phyloP scores from a whole-genome alignment of 2,888 invertebrate species.

The Cheilosia vulpina region DNA sequence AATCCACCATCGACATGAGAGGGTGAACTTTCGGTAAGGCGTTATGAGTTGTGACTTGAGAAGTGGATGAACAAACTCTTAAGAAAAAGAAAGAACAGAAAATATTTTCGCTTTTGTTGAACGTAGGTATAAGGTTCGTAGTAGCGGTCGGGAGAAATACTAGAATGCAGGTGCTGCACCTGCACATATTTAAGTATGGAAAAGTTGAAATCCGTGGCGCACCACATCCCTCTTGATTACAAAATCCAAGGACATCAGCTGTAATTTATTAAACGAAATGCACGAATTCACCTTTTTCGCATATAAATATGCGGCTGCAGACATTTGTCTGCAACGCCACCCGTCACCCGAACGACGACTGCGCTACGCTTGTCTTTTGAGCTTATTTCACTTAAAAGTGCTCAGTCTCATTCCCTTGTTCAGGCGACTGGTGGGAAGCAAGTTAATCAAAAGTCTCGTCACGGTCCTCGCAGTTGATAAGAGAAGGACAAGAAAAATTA shows the following conservation, averaged over 20 bases:
- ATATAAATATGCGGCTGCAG: slow-evolving; percentile 41
- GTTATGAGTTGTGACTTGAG: slow-evolving; percentile 1
- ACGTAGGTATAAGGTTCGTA: not conserved
- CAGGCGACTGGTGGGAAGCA: not conserved
- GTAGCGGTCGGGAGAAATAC: not conserved
- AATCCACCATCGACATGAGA: slow-evolving; percentile 1
- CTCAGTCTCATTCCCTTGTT: slow-evolving; percentile 18
- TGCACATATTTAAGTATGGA: not conserved
- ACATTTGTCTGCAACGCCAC: slow-evolving; percentile 38
- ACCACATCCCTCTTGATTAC: slow-evolving; percentile 19
- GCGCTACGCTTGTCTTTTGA: slow-evolving; percentile 10
- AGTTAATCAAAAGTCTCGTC: slow-evolving; percentile 63
- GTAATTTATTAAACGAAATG: slow-evolving; percentile 57
- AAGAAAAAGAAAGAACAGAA: not conserved
- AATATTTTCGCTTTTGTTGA: not conserved
- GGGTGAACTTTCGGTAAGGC: not conserved
- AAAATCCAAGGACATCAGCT: slow-evolving; percentile 39
- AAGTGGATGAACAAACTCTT: not conserved
- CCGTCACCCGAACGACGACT: slow-evolving; percentile 17
- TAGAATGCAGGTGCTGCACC: not conserved
- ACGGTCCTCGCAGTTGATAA: slow-evolving; percentile 36
- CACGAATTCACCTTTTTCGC: slow-evolving; percentile 51
- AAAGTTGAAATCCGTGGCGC: slow-evolving; percentile 1
- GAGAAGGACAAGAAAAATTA: slow-evolving; percentile 33
- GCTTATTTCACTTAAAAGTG: slow-evolving; percentile 43